Evolutionary conservation across 2,113 vertebrate species (phyloP).

Genomic region (Pollachius pollachius): DNA sequence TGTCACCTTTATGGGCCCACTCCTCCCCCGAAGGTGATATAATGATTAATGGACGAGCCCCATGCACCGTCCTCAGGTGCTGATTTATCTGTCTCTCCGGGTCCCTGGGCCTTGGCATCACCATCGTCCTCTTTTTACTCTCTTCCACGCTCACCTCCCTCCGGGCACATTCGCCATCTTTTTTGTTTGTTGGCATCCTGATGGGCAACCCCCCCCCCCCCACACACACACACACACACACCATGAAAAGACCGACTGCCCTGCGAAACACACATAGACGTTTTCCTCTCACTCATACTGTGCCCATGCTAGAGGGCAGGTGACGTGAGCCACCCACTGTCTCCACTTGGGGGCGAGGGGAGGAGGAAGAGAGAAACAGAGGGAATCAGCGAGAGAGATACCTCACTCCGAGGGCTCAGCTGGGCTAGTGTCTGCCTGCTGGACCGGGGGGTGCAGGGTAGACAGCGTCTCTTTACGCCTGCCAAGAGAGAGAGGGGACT

Average conservation of each 20-base stretch:
- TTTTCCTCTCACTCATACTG: constrained; percentile 48
- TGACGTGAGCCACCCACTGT: constrained; percentile 68
- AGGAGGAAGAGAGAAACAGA: neutral
- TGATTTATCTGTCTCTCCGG: constrained; percentile 64
- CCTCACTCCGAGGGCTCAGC: constrained; percentile 70
- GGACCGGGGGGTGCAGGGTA: constrained; percentile 49
- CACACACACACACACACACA: constrained; percentile 23
- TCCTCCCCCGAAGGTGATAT: constrained; percentile 55
- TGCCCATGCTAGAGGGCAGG: constrained; percentile 62
- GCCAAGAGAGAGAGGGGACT: constrained; percentile 61
- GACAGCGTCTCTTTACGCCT: constrained; percentile 55
- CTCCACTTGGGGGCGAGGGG: constrained; percentile 52
- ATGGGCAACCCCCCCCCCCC: constrained; percentile 31
- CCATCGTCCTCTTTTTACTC: constrained; percentile 58
- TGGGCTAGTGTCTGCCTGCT: constrained; percentile 47
- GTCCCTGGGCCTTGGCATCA: constrained; percentile 71
- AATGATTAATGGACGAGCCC: constrained; percentile 67
- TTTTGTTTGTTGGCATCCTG: constrained; percentile 43
- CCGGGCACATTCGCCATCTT: constrained; percentile 68
- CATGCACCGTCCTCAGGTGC: constrained; percentile 49
- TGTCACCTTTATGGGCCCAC: constrained; percentile 66
- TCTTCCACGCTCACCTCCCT: constrained; percentile 55
- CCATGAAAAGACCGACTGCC: neutral
- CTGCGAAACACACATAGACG: constrained; percentile 44
- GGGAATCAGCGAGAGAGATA: constrained; percentile 1